A percentile compares a stretch with the other conserved stretches of the same genome.
Conservation (phyloP, 2,888 invertebrate species). For the Keiferia lycopersicella region DNA sequence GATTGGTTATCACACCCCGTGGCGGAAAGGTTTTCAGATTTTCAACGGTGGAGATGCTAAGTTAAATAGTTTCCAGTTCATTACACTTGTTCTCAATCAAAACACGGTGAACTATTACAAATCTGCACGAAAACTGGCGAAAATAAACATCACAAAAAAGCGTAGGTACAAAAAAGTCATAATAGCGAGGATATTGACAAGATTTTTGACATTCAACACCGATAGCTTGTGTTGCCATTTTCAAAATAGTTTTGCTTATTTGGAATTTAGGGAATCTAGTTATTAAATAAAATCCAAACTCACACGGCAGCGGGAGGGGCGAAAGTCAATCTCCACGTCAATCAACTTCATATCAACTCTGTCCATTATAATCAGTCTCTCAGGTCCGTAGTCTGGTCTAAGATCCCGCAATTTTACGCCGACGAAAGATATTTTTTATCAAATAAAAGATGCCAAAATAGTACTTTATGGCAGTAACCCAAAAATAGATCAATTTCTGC, state of each 20-base stretch:
- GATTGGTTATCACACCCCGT: constrained; percentile 41
- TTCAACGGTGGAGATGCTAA: constrained; percentile 37
- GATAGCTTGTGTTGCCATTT: neutral
- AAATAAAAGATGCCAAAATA: no score
- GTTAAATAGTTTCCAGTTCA: constrained; percentile 64
- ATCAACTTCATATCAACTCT: no score
- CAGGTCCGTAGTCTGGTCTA: no score
- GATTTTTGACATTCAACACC: neutral
- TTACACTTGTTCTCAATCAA: constrained; percentile 67
- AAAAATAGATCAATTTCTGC: no score
- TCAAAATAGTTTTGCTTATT: neutral
- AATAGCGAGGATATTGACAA: constrained; percentile 40
- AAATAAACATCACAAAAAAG: constrained; percentile 68
- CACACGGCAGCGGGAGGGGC: no score
- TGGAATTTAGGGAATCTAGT: constrained; percentile 7
- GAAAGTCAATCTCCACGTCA: no score
- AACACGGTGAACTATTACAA: constrained; percentile 52
- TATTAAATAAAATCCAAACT: no score
- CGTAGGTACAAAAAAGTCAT: constrained; percentile 72
- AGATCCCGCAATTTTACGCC: no score
- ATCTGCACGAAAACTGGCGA: constrained; percentile 62
- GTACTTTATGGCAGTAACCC: no score
- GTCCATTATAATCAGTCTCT: no score
- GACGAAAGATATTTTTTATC: no score
- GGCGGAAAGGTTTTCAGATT: constrained; percentile 32